These are phyloP conservation scores for Diploptera punctata DNA, from an alignment of 2,888 invertebrate species.

Conservation along the genomic window DNA sequence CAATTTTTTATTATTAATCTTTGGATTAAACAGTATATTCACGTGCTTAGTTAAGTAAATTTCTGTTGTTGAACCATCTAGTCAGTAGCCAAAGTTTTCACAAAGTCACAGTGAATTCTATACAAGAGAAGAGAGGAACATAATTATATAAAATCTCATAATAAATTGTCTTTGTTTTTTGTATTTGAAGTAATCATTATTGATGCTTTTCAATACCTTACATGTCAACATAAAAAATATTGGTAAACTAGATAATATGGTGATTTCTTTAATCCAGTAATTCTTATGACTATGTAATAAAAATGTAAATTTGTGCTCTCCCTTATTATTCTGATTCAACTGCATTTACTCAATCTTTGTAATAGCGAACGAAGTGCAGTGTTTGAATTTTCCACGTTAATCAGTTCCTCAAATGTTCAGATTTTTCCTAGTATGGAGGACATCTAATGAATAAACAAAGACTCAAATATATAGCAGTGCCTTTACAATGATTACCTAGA, in stretches of 20 bases:
- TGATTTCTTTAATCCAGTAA: neutral
- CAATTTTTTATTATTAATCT: conserved; percentile 29
- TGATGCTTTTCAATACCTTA: neutral
- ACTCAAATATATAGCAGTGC: conserved; percentile 25
- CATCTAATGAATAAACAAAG: neutral
- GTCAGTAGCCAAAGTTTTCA: conserved; percentile 37
- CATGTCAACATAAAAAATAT: neutral
- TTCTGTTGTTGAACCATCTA: conserved; percentile 28
- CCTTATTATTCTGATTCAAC: neutral
- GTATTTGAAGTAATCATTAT: conserved; percentile 1
- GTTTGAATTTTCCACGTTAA: no score
- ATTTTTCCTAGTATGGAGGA: conserved; percentile 2
- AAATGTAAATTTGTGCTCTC: neutral
- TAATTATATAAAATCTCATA: neutral
- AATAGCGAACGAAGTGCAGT: no score
- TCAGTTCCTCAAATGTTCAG: neutral
- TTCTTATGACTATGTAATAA: no score
- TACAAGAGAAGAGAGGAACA: neutral
- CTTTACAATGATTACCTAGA: conserved; percentile 26
- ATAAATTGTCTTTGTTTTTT: neutral
- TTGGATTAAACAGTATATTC: conserved; percentile 23
- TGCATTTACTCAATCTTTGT: neutral
- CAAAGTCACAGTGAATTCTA: conserved; percentile 16
- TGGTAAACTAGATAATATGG: no score
- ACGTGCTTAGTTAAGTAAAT: conserved; percentile 13